These are phyloP conservation scores for Dissostichus mawsoni DNA, from an alignment of 2,113 vertebrate genomes.

Conservation along the genomic window DNA sequence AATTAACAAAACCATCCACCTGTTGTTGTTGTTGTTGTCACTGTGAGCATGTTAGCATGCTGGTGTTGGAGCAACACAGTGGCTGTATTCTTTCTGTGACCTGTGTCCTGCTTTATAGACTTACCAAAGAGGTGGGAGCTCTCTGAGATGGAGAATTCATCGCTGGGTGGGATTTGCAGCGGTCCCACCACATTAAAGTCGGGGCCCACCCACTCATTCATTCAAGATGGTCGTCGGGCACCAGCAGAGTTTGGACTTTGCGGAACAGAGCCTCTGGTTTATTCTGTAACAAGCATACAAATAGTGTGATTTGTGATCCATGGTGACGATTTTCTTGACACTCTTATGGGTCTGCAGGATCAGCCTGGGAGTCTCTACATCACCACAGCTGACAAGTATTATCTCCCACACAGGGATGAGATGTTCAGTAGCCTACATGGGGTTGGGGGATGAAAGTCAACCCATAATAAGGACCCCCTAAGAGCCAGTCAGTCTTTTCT, in stretches of 20 bases:
- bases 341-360: not conserved
- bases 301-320: constrained; percentile 6
- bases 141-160: constrained; percentile 91
- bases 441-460: constrained; percentile 37
- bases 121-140: constrained; percentile 92
- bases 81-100: not conserved
- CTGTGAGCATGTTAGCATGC: not conserved
- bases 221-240: constrained; percentile 71
- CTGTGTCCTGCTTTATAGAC: constrained; percentile 46
- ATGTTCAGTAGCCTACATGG: constrained; percentile 1
- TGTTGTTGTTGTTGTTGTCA: not conserved
- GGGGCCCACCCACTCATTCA: constrained; percentile 88
- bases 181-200: constrained; percentile 92
- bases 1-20: not conserved
- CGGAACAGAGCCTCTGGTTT: not conserved
- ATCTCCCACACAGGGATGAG: constrained; percentile 43
- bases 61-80: not conserved
- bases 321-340: not conserved
- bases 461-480: not conserved
- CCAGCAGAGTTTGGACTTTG: constrained; percentile 8
- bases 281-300: constrained; percentile 43
- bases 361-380: constrained; percentile 24
- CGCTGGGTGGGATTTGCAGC: constrained; percentile 86
- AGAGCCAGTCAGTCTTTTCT: not conserved
- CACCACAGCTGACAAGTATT: constrained; percentile 40